Evolutionary conservation across 2,888 invertebrate genomes (phyloP).

Genomic region (Synergus umbraculus): DNA sequence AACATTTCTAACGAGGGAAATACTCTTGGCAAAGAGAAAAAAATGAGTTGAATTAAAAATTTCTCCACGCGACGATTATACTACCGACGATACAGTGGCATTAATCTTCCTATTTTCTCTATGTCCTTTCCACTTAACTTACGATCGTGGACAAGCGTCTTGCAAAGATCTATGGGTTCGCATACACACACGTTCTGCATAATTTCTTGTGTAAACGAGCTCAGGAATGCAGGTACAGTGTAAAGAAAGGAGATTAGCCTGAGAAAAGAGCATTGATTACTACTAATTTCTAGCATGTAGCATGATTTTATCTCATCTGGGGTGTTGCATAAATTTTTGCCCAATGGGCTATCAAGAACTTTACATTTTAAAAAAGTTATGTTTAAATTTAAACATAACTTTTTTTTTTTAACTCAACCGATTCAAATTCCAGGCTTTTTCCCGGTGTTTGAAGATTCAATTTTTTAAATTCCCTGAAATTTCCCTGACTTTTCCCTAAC

Average conservation of each 20-base stretch:
- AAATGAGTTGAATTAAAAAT: slow-evolving; percentile 1
- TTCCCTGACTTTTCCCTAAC: too few species aligned
- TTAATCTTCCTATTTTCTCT: neutral
- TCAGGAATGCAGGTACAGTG: slow-evolving; percentile 1
- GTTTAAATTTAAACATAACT: too few species aligned
- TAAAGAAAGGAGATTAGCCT: slow-evolving; percentile 1
- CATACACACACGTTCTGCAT: neutral
- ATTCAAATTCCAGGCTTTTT: too few species aligned
- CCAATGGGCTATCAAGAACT: too few species aligned
- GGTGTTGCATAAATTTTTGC: slow-evolving; percentile 3
- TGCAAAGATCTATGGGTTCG: neutral
- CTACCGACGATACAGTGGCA: neutral
- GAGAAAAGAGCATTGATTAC: slow-evolving; percentile 16
- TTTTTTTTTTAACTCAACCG: too few species aligned
- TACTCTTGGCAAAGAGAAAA: neutral
- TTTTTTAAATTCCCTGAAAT: too few species aligned
- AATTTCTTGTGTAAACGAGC: neutral
- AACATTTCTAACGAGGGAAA: slow-evolving; percentile 21
- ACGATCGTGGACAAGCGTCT: neutral
- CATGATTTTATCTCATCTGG: neutral
- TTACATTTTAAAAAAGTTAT: too few species aligned
- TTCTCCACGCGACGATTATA: neutral
- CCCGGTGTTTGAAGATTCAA: too few species aligned
- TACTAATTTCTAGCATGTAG: slow-evolving; percentile 3
- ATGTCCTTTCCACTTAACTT: slow-evolving; percentile 1